Evolutionary conservation across 2,113 vertebrate genomes (phyloP), one percentile per base, ranked within the genome.

Genomic region (Sarotherodon lohbergeri): DNA sequence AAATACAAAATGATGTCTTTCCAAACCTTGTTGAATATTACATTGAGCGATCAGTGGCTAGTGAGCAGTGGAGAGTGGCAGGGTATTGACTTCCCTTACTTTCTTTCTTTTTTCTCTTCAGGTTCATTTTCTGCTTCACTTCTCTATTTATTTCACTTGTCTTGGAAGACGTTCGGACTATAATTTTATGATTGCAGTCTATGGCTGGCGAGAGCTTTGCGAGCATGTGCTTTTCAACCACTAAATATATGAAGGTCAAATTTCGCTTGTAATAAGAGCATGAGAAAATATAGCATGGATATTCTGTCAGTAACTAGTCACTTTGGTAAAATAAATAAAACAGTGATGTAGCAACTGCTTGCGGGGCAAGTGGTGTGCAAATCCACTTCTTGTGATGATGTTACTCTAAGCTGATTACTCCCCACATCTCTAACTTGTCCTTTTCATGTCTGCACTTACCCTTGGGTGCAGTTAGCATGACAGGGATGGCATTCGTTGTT

Each of bases 381-480:
- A 76, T 76, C 71, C 43, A 50, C 2, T 29, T 76, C 43, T 50
- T 76, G 71, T 76, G 71, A 48, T 1, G 5, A 76, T 3, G 4
- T 76, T 29, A 29, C 39, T 73, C 22, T 16, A 46, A 73, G 39
- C 13, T 4, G 39, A 73, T 73, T 73, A 46, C 39, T 17, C 24
- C 8, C 4, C 8, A 39, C 9, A 55, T 41, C n/a, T 82, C 13
- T 48, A 54, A 79, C 5, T 57, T 54, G 63, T 83, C 54, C 66
- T 86, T 79, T 50, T 22, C 50, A 43, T 54, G 63, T 78, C 41
- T 68, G 34, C 14, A 83, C 95, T 92, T 52, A 95, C 99, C 98
- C 99, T 87, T 99, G 98, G 13, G 98, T 99, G 92, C 99, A 99
- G 97, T 99, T 99, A 24, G 96, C 93, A 71, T 99, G 98, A 88